Evolutionary conservation across 2,888 invertebrate species (phyloP), one percentile per base, ranked within the genome.

Genomic region (Protonemura montana): DNA sequence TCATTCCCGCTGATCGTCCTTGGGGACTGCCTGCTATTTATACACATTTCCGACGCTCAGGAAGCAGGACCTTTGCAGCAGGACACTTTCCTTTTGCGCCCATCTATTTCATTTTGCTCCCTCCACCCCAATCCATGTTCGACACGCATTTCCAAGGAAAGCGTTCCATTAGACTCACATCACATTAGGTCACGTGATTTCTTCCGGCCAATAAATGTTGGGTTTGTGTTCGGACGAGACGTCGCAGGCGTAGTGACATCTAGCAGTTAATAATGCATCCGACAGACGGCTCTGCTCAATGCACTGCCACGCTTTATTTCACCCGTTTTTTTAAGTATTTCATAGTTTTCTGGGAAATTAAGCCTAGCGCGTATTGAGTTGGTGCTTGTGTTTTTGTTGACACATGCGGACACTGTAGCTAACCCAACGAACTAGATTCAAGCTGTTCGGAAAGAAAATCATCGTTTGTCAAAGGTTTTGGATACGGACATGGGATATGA

Each of bases 181-280:
- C 29, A 21, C 13, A 30, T 81, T 30, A 16, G n/a, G 16, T 84
- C 84, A 76, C 84, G 84, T 84, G 84, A 84, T 76, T 83, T 83
- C 82, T 41, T 35, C 82, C 42, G 41, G 26, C 82, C 82, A 41
- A 35, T 83, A 41, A 83, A 41, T 83, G 82, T 83, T 83, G 82
- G n/a, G 42, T 84, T 29, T 21, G 25, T 0, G 35, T 21, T 81
- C 5, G n/a, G 27, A 81, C 59, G 21, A 30, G n/a, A 26, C 83
- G 83, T 41, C 83, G 59, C 84, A n/a, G 84, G 27, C 59, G 59
- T 25, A n/a, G n/a, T n/a, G n/a, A n/a, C n/a, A 3, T 26, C 41
- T 7, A n/a, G n/a, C n/a, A n/a, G 42, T 82, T 30, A 82, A 82
- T 82, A 82, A 41, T 82, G n/a, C 35, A 82, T 25, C n/a, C 26